Percentiles rank a stretch among this genome's conserved stretches.
phyloP scores from a whole-genome alignment of 2,888 invertebrate species.

The Apomyelois bistriatella region DNA sequence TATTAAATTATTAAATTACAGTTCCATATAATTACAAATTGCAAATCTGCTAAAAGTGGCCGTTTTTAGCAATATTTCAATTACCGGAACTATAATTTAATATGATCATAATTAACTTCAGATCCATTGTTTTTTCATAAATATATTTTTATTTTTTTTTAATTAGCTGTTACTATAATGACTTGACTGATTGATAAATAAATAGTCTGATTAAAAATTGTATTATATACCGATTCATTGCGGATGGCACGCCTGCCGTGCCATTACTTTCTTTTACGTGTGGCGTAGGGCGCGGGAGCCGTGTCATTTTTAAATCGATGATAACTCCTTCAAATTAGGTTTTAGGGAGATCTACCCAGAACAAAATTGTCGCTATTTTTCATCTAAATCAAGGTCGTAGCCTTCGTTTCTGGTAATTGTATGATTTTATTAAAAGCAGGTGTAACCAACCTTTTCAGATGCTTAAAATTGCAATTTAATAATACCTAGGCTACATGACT shows the following conservation, averaged over 20 bases:
- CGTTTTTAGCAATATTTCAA: too few species aligned
- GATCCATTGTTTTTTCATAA: too few species aligned
- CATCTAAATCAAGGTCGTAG: background rate
- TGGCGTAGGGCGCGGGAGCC: background rate
- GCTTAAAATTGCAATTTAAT: background rate
- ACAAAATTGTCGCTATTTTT: background rate
- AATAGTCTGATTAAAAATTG: too few species aligned
- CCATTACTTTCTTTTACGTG: background rate
- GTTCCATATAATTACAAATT: too few species aligned
- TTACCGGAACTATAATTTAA: too few species aligned
- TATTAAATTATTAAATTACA: too few species aligned
- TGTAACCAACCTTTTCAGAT: background rate
- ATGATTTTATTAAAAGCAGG: background rate
- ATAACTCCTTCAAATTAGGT: constrained; percentile 1
- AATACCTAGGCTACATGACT: background rate
- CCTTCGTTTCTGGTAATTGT: constrained; percentile 2
- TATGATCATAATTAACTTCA: too few species aligned
- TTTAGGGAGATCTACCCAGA: background rate
- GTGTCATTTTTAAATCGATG: background rate
- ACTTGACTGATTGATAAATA: too few species aligned
- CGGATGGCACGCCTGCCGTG: background rate
- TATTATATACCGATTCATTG: constrained; percentile 1
- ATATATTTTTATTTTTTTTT: too few species aligned
- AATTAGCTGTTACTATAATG: too few species aligned
- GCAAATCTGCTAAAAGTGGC: too few species aligned